Base-by-base conservation (phyloP, 37 sponge, comb jelly and placozoan genomes). In the Theonella swinhoei region DNA sequence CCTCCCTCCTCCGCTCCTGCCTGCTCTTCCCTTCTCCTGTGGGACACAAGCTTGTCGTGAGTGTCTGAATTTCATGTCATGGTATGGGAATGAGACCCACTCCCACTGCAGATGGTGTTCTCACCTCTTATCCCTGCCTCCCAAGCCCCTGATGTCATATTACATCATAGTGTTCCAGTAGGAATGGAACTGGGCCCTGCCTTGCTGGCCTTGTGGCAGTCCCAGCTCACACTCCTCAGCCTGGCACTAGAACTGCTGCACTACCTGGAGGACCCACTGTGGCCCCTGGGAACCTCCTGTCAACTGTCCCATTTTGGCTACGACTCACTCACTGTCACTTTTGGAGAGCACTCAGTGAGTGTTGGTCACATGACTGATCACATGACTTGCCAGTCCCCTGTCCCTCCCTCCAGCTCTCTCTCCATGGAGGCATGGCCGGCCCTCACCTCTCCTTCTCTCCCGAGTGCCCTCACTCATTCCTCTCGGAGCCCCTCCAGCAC, bases 221-320 rank as follows among this genome's bases (percentile, higher is more conserved):
- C 74, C 24, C 43, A 43, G 59, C 40, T 75, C 8, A 28, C 76
- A 0, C 42, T 88, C 26, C 75, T 81, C 29, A 60, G 75, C 4
- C 39, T 81, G 9, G 54, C 82, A 22, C 76, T 80, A 26, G 88
- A 88, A 63, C 64, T 88, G 39, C 77, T 66, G 22, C 65, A 63
- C 62, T 88, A 87, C 33, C 24, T 85, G 32, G 62, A 67, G 31
- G 72, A 77, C 78, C 54, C 54, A 17, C 54, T 47, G 54, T 85
- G 72, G 62, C 78, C 78, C 1, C 76, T 75, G 32, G 34, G 34
- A 8, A 23, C n/a, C 4, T 28, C 3, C 17, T 84, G 76, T 43
- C 5, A 36, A 39, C 74, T 84, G 54, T 34, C 68, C 17, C 31
- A 28, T 5, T 84, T 69, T 75, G 62, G 75, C 34, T 84, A 47